Base-by-base conservation (phyloP, 2,113 vertebrate genomes). In the Aviceda subcristata region DNA sequence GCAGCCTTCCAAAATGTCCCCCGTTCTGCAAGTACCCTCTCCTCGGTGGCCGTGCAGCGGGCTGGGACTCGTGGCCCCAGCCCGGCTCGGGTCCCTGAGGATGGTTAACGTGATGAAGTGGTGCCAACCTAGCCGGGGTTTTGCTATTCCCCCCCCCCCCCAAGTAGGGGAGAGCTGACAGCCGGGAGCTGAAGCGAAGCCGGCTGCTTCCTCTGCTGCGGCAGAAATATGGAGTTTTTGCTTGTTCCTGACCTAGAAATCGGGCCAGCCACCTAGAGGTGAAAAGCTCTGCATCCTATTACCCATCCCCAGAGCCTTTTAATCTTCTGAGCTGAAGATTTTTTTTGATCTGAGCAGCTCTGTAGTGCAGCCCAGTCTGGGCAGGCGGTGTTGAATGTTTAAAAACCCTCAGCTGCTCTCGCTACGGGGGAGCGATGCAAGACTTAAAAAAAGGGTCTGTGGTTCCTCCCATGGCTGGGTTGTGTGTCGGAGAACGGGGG, bases 321-420 rank as follows among this genome's bases (percentile, higher is more conserved):
- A 94, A 92, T 96, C 92, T 93, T 95, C 74, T 66, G 90, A 95
- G 90, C 93, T 66, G 92, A 86, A 86, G 90, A 78, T 96, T 86
- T 89, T 39, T 39, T 97, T 95, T 97, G 88, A 97, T 97, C 83
- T 92, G 59, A 75, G 92, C 71, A 21, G 86, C 92, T 91, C 84
- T 84, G 92, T 92, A 96, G 82, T 23, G 0, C 50, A 77, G 93
- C 88, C 84, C 67, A n/a, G 81, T 11, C 94, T 83, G 89, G 57
- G 80, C 66, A 39, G 88, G 86, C 24, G 1, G 56, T 90, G 76
- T 62, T 92, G 68, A 82, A 93, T 95, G 90, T 96, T 96, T 97
- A 88, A 97, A 97, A 94, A 81, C 73, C 91, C 62, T 63, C 23
- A 18, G 38, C 89, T 89, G 84, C 78, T 88, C 76, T 92, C 0